phyloP scores from a whole-genome alignment of 1,140 invertebrate genomes.

The Wiebesia pumilae region DNA sequence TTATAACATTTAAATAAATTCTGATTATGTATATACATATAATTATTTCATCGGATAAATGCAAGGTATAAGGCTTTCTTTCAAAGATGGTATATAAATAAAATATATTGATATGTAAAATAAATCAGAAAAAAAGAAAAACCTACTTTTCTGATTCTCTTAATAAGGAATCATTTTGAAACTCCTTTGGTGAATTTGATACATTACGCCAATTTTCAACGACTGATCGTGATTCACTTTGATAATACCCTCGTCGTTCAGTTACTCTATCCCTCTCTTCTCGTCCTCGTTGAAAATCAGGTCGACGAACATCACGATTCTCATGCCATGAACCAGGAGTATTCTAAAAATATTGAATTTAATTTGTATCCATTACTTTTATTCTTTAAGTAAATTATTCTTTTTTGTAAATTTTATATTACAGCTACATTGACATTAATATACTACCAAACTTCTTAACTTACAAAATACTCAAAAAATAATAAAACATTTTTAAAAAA shows the following conservation, averaged over 20 bases:
- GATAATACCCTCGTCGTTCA: slow-evolving; percentile 2
- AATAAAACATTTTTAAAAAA: too few relatives aligned
- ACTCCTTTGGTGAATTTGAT: neutral
- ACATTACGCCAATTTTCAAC: slow-evolving; percentile 23
- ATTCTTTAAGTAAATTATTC: too few relatives aligned
- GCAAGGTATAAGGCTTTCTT: too few relatives aligned
- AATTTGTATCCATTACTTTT: too few relatives aligned
- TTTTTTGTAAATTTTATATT: too few relatives aligned
- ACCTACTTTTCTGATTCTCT: slow-evolving; percentile 22
- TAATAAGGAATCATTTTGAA: neutral
- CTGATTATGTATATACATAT: too few relatives aligned
- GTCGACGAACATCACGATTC: slow-evolving; percentile 23
- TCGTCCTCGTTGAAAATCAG: slow-evolving; percentile 9
- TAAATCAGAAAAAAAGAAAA: neutral
- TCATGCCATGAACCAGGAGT: slow-evolving; percentile 11
- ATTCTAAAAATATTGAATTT: slow-evolving; percentile 15
- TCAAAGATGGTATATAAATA: too few relatives aligned
- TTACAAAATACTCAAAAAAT: too few relatives aligned
- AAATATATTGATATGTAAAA: neutral
- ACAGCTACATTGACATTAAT: too few relatives aligned
- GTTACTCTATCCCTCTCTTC: neutral
- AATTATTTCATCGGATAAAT: too few relatives aligned
- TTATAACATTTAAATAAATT: too few relatives aligned
- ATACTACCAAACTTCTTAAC: too few relatives aligned
- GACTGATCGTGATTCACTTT: slow-evolving; percentile 7